These are phyloP conservation scores for Ammodramus savannarum DNA, from an alignment of 2,113 vertebrate genomes.

Conservation along the genomic window DNA sequence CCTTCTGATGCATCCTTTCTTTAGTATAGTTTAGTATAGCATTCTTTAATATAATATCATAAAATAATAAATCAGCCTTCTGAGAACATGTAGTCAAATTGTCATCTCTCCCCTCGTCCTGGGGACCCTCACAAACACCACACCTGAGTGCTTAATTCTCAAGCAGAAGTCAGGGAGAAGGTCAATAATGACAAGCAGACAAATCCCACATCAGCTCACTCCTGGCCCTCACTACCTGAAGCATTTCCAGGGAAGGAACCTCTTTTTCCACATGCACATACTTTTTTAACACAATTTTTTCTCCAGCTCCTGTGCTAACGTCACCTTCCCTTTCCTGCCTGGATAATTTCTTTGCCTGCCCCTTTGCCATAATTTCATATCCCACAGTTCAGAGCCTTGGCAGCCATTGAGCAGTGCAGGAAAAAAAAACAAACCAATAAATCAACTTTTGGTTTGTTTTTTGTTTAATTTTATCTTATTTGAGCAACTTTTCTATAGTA, in stretches of 20 bases:
- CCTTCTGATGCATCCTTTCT: too few species aligned
- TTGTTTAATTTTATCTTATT: background rate
- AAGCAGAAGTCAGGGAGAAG: background rate
- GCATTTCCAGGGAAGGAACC: background rate
- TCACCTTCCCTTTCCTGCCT: background rate
- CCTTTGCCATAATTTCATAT: background rate
- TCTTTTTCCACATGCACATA: background rate
- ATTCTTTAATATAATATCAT: too few species aligned
- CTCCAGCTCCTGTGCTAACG: background rate
- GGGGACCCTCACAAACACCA: too few species aligned
- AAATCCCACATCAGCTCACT: background rate
- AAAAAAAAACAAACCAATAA: background rate
- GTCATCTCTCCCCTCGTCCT: too few species aligned
- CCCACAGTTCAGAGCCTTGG: background rate
- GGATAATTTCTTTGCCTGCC: background rate
- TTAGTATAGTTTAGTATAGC: too few species aligned
- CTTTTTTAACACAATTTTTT: background rate
- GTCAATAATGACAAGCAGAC: background rate
- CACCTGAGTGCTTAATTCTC: background rate
- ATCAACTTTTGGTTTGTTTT: background rate
- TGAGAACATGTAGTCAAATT: too few species aligned
- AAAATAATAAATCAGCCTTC: too few species aligned
- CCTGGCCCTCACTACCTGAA: background rate
- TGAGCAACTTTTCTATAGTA: background rate
- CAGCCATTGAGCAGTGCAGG: background rate